Conservation (phyloP, 2,113 vertebrate genomes). For the Rhea pennata region DNA sequence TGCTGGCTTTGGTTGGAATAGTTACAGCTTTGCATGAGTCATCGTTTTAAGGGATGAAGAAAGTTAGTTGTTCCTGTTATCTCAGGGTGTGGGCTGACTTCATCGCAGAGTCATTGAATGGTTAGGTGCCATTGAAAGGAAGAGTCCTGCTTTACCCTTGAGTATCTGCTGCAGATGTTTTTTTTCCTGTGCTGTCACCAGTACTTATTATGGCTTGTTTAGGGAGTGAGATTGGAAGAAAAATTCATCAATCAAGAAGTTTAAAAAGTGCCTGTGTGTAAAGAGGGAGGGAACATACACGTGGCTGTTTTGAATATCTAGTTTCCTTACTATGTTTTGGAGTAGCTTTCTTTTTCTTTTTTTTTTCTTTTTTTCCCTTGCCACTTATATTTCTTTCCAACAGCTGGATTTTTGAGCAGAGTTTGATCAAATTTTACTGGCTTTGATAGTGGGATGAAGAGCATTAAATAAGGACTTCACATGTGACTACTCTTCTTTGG, state of each 20-base stretch:
- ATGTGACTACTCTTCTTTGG: not conserved
- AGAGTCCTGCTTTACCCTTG: not conserved
- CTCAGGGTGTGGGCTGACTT: rapidly evolving
- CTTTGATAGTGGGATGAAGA: not conserved
- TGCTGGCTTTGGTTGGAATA: not conserved
- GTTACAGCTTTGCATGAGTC: not conserved
- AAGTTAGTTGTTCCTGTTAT: not conserved
- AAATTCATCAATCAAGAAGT: not conserved
- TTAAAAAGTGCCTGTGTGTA: not conserved
- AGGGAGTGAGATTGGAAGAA: not conserved
- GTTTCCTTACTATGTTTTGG: not conserved
- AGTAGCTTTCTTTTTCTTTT: not conserved
- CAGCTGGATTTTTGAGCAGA: not conserved
- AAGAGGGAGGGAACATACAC: not conserved
- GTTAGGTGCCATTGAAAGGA: not conserved
- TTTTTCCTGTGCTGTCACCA: not conserved
- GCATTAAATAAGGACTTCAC: not conserved
- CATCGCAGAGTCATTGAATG: rapidly evolving
- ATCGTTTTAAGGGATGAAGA: not conserved
- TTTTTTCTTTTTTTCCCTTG: not conserved
- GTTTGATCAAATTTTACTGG: not conserved
- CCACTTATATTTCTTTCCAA: not conserved
- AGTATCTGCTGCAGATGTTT: not conserved
- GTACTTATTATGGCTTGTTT: not conserved
- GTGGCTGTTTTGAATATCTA: not conserved